A percentile compares a stretch with the other conserved stretches of the same genome.
phyloP scores from a whole-genome alignment of 1,140 invertebrate species.

The Bombus superbus region DNA sequence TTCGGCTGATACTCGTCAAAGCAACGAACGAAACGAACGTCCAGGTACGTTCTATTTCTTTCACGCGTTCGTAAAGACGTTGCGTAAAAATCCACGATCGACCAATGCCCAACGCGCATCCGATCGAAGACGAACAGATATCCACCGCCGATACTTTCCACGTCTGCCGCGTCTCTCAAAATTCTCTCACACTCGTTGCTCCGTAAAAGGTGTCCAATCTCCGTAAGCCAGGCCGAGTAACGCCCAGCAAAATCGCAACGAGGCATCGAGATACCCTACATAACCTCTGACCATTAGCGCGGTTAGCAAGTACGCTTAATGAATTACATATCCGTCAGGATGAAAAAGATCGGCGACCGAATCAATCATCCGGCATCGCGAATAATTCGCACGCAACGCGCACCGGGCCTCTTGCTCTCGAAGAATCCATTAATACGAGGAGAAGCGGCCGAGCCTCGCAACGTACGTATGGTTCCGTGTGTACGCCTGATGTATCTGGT shows the following conservation, averaged over 20 bases:
- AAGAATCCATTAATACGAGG: conserved; percentile 42
- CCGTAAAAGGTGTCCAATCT: background rate
- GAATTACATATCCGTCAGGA: conserved; percentile 15
- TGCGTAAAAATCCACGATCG: too few relatives aligned
- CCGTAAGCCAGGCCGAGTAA: background rate
- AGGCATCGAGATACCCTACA: background rate
- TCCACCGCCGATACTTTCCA: too few relatives aligned
- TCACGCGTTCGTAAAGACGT: too few relatives aligned
- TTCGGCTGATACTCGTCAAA: too few relatives aligned
- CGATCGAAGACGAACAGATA: too few relatives aligned
- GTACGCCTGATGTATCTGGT: conserved; percentile 23
- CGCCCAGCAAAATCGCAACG: background rate
- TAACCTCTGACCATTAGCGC: conserved; percentile 1
- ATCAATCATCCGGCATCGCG: conserved; percentile 35
- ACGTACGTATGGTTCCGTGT: background rate
- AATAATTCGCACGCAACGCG: conserved; percentile 31
- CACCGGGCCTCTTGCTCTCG: background rate
- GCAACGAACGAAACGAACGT: too few relatives aligned
- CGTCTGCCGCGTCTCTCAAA: too few relatives aligned
- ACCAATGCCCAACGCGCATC: too few relatives aligned
- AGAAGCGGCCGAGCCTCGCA: too few relatives aligned
- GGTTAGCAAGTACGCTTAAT: background rate
- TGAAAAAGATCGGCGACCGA: conserved; percentile 25
- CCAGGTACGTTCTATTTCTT: too few relatives aligned
- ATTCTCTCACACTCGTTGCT: too few relatives aligned